Evolutionary conservation across 2,888 invertebrate genomes (phyloP).

Genomic region (Fragum fragum): DNA sequence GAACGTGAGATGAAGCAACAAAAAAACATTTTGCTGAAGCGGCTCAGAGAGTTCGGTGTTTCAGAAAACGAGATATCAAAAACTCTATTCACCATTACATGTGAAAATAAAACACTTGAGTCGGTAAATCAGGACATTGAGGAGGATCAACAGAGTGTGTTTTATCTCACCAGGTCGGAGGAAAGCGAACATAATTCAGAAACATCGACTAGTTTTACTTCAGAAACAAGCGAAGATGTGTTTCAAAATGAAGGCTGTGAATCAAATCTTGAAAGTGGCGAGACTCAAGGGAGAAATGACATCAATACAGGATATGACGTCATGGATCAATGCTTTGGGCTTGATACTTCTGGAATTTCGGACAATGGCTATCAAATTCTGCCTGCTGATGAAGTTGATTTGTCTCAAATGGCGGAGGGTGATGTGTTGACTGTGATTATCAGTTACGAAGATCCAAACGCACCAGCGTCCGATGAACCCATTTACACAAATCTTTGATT

Average conservation of each 20-base stretch:
- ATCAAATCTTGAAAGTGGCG: background rate
- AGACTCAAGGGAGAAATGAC: background rate
- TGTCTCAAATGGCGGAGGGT: background rate
- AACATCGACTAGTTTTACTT: background rate
- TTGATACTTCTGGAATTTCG: background rate
- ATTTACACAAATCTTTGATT: constrained; percentile 5
- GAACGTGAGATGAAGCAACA: background rate
- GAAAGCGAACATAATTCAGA: background rate
- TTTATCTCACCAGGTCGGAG: background rate
- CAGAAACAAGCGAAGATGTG: constrained; percentile 2
- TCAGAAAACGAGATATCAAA: background rate
- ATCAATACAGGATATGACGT: constrained; percentile 6
- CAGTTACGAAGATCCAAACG: background rate
- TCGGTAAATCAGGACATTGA: background rate
- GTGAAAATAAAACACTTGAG: constrained; percentile 16
- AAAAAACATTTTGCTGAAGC: background rate
- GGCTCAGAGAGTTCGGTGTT: background rate
- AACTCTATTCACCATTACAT: background rate
- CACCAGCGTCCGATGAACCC: background rate
- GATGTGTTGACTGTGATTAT: background rate
- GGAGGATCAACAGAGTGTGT: constrained; percentile 7
- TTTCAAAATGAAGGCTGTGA: background rate
- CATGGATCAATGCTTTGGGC: background rate
- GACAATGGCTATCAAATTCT: background rate
- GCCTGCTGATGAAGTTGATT: background rate